Evolutionary conservation across 2,113 vertebrate genomes (phyloP).

Genomic region (Lophius piscatorius): DNA sequence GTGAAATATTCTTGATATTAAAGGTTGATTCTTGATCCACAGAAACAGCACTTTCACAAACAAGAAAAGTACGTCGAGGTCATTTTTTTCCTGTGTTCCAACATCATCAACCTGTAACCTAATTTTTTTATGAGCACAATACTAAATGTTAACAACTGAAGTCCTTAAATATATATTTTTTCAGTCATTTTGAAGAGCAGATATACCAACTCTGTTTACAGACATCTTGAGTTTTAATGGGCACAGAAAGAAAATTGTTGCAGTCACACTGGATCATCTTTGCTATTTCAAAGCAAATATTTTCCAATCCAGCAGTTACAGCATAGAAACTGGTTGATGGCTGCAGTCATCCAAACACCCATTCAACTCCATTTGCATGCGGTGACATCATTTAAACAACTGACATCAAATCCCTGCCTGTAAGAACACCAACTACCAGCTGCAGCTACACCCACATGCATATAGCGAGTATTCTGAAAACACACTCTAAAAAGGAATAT

Average conservation of each 20-base stretch:
- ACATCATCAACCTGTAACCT: too few relatives aligned
- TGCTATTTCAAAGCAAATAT: too few relatives aligned
- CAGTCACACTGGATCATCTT: neutral
- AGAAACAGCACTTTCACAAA: neutral
- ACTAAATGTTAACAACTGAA: neutral
- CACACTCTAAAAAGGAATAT: slow-evolving; percentile 7
- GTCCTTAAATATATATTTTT: slow-evolving; percentile 1
- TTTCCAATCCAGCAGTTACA: too few relatives aligned
- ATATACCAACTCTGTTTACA: too few relatives aligned
- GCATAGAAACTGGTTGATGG: neutral
- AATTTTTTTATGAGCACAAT: too few relatives aligned
- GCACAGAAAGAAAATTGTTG: neutral
- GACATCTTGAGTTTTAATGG: neutral
- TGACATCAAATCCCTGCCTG: slow-evolving; percentile 57
- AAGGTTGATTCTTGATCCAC: too few relatives aligned
- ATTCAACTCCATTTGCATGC: slow-evolving; percentile 48
- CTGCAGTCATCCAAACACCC: slow-evolving; percentile 46
- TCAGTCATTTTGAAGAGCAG: too few relatives aligned
- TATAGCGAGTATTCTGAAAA: slow-evolving; percentile 7
- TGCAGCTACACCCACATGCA: slow-evolving; percentile 42
- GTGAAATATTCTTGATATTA: neutral
- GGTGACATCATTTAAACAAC: slow-evolving; percentile 66
- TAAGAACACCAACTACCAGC: slow-evolving; percentile 52
- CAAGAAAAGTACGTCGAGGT: too few relatives aligned
- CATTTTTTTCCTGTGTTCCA: too few relatives aligned